Base-by-base conservation (phyloP, 2,797 vertebrate genomes). In the Leptodactylus fallax region DNA sequence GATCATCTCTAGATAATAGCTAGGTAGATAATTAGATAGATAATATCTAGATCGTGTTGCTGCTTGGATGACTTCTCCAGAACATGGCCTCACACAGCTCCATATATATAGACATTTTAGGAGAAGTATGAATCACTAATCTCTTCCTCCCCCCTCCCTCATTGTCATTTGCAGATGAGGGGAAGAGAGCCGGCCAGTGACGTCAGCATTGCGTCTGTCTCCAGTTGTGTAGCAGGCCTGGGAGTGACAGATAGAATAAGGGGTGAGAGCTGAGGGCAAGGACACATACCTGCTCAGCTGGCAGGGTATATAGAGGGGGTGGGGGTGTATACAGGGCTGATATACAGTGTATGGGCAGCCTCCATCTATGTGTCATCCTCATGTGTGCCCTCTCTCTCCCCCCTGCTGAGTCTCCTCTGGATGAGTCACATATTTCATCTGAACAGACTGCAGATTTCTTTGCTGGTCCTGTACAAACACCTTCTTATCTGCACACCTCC, bases 241-340 rank as follows among this genome's bases (percentile, higher is more conserved):
- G 81, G 72, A 83, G 77, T 85, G 87, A 88, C 87, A 85, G 87
- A 81, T 81, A 88, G 74, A 81, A 71, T 53, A 81, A 58, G 67
- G 60, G 76, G 81, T 76, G 49, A 86, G 84, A 23, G 61, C n/a
- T 21, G 79, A 82, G 81, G 78, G 77, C 77, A 65, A 61, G 76
- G 82, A 60, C 78, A 81, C 47, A 23, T 81, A 61, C 36, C 47
- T 85, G 69, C 58, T 53, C 12, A 71, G 67, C 16, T 74, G 19
- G 36, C 6, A 16, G 27, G 61, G 72, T 83, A 11, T 71, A 19
- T 9, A 21, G 16, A 79, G 6, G 25, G 45, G n/a, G n/a, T n/a
- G n/a, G n/a, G n/a, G n/a, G n/a, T n/a, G n/a, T n/a, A n/a, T n/a
- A n/a, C 49, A n/a, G 19, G 14, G 12, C 51, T 8, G 19, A 10